Percentiles rank a stretch among this genome's conserved stretches.
Evolutionary conservation across 2,888 invertebrate genomes (phyloP).

Genomic region (Lymantria monacha): DNA sequence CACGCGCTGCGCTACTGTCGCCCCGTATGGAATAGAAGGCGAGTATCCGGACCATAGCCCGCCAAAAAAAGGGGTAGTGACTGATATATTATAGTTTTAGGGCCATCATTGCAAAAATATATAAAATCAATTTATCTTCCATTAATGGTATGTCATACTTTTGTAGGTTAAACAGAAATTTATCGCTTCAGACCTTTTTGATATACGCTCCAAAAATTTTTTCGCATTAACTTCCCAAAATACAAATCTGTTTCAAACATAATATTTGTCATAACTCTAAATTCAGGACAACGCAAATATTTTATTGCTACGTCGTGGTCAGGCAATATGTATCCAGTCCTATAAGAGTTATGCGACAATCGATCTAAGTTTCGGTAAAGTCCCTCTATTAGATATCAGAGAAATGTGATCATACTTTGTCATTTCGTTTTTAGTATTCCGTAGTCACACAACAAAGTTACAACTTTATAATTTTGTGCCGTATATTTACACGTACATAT

Average conservation of each 20-base stretch:
- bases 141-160: no score
- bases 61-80: no score
- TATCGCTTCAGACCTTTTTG: no score
- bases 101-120: no score
- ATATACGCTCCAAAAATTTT: no score
- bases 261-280: constrained; percentile 1
- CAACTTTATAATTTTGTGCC: background rate
- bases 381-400: constrained; percentile 19
- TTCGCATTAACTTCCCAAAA: background rate
- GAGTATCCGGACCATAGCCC: no score
- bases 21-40: no score
- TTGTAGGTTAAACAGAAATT: no score
- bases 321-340: constrained; percentile 18
- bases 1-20: no score
- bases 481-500: no score
- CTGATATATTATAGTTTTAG: no score
- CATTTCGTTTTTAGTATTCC: constrained; percentile 16
- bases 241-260: background rate
- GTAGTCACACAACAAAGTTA: background rate
- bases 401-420: constrained; percentile 29
- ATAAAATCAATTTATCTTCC: no score
- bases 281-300: constrained; percentile 4
- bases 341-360: constrained; percentile 23
- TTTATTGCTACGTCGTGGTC: constrained; percentile 17
- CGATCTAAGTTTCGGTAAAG: constrained; percentile 21